Percentiles rank a stretch among this genome's conserved stretches.
These are phyloP conservation scores for Drosophila sulfurigaster DNA, from an alignment of 1,140 invertebrate genomes.

Conservation along the genomic window DNA sequence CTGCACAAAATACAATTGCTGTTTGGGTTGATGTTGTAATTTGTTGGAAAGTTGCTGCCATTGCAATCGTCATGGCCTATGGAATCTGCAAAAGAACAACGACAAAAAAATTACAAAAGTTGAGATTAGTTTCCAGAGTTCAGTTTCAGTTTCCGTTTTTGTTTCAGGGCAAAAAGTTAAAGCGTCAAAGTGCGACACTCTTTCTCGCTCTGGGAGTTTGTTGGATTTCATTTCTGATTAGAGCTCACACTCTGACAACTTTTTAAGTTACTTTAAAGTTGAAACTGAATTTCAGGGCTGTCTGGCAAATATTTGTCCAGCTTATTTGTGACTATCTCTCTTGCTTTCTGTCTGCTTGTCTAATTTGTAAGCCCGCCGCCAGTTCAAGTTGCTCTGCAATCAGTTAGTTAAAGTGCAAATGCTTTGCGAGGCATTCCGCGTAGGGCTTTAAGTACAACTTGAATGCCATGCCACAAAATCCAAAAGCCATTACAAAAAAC, in stretches of 20 bases:
- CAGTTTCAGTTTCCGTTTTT: conserved; percentile 50
- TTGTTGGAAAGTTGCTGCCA: conserved; percentile 85
- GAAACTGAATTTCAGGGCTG: not conserved
- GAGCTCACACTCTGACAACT: not conserved
- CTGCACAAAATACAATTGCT: conserved; percentile 84
- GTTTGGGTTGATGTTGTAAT: conserved; percentile 78
- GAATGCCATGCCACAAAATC: conserved; percentile 55
- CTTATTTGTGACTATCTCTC: conserved; percentile 12
- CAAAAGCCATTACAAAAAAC: conserved; percentile 68
- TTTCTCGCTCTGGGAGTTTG: not conserved
- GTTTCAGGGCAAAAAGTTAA: conserved; percentile 21
- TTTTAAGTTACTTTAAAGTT: conserved; percentile 15
- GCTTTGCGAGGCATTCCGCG: conserved; percentile 12
- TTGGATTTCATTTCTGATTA: conserved; percentile 13
- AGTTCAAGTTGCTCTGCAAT: conserved; percentile 4
- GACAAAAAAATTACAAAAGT: conserved; percentile 60
- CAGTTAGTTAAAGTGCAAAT: conserved; percentile 29
- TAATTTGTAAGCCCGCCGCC: conserved; percentile 33
- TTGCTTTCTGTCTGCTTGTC: conserved; percentile 1
- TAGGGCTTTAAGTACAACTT: conserved; percentile 20
- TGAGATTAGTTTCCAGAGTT: conserved; percentile 65
- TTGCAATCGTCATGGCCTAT: conserved; percentile 92
- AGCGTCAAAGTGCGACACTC: conserved; percentile 20
- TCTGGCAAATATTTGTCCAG: conserved; percentile 14
- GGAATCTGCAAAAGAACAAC: conserved; percentile 86